Conservation (phyloP, 1,140 invertebrate species). For the Pogonomyrmex barbatus region DNA sequence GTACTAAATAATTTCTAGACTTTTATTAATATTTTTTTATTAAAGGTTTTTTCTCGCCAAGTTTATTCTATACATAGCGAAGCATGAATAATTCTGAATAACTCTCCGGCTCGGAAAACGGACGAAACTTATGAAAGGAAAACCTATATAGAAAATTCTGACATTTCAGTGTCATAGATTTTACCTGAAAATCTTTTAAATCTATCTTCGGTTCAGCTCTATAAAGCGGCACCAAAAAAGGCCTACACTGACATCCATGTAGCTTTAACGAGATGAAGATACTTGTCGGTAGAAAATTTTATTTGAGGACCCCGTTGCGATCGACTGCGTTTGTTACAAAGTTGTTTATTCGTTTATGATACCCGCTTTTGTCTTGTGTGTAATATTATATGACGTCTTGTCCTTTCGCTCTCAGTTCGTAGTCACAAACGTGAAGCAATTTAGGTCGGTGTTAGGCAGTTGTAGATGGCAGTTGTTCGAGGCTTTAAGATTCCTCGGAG, state of each 20-base stretch:
- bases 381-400: background rate
- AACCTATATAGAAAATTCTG: background rate
- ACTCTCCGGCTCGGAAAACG: background rate
- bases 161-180: background rate
- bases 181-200: constrained; percentile 59
- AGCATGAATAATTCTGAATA: background rate
- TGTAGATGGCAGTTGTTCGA: too few species aligned
- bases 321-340: constrained; percentile 44
- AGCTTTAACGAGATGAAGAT: constrained; percentile 58
- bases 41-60: background rate
- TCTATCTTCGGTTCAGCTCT: constrained; percentile 1
- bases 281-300: constrained; percentile 64
- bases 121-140: background rate
- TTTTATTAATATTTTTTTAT: background rate
- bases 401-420: background rate
- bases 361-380: constrained; percentile 11
- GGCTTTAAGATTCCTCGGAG: constrained; percentile 21
- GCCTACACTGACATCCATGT: constrained; percentile 1
- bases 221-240: constrained; percentile 41
- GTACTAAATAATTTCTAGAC: background rate
- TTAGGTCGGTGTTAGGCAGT: background rate
- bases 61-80: background rate
- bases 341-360: constrained; percentile 67
- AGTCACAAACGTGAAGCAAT: constrained; percentile 5
- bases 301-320: constrained; percentile 56